Evolutionary conservation across 2,797 vertebrate genomes (phyloP).

Genomic region (Characodon lateralis): DNA sequence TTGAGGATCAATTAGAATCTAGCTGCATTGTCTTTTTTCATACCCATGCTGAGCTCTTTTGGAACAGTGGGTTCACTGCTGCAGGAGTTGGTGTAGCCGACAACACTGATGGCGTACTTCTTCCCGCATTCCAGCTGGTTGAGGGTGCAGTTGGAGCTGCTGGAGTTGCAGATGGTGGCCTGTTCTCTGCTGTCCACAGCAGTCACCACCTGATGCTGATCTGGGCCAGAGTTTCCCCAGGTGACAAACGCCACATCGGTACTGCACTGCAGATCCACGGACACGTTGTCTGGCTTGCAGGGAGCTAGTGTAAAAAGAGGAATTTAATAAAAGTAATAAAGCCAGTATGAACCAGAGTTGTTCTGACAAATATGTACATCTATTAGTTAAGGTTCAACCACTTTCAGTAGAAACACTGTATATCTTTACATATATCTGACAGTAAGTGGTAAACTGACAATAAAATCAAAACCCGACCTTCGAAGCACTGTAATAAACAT

Average conservation of each 20-base stretch:
- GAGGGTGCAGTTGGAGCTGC: constrained; percentile 71
- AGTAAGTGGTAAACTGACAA: too few species aligned
- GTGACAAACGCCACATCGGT: constrained; percentile 60
- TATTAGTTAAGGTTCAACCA: background rate
- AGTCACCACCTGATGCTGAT: constrained; percentile 71
- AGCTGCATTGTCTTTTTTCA: accelerated
- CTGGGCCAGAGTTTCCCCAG: constrained; percentile 68
- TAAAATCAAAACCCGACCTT: too few species aligned
- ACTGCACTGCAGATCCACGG: constrained; percentile 68
- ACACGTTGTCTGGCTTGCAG: constrained; percentile 61
- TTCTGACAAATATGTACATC: too few species aligned
- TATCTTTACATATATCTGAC: background rate
- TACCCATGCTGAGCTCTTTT: constrained; percentile 53
- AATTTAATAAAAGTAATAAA: background rate
- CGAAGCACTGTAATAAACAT: too few species aligned
- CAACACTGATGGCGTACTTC: constrained; percentile 71
- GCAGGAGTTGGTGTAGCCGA: constrained; percentile 69
- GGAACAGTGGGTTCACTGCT: constrained; percentile 52
- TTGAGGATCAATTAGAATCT: background rate
- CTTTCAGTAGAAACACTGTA: background rate
- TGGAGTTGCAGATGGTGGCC: constrained; percentile 65
- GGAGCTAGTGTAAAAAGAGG: constrained; percentile 65
- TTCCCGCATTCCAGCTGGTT: constrained; percentile 75
- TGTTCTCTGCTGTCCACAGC: constrained; percentile 62
- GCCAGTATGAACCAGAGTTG: background rate